Percentiles rank a stretch among this genome's conserved stretches.
These are phyloP conservation scores for Metridium senile DNA, from an alignment of 92 coral and sea anemone genomes.

Conservation along the genomic window DNA sequence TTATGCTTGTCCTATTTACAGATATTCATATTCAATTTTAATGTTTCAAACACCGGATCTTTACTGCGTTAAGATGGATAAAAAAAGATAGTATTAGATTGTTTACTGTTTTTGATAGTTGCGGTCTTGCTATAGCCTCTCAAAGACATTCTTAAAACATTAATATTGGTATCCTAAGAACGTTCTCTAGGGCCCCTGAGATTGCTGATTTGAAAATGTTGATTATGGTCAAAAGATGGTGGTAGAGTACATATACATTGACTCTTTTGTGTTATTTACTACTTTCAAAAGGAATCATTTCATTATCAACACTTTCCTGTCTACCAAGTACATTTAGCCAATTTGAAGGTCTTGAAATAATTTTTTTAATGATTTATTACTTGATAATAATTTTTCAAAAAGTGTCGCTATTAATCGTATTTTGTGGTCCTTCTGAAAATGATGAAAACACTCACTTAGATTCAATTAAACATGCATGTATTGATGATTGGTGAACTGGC, in stretches of 20 bases:
- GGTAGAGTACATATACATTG: not conserved
- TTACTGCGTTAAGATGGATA: not conserved
- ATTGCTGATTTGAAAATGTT: not conserved
- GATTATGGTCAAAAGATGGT: not conserved
- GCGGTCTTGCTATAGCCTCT: not conserved
- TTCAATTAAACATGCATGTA: slow-evolving; percentile 87
- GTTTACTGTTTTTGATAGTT: not conserved
- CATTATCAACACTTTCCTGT: not conserved
- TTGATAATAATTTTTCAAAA: not conserved
- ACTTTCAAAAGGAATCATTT: slow-evolving; percentile 56
- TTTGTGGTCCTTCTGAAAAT: slow-evolving; percentile 12
- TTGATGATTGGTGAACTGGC: slow-evolving; percentile 64
- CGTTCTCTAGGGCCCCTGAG: not conserved
- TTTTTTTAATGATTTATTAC: not conserved
- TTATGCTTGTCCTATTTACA: not conserved
- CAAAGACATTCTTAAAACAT: slow-evolving; percentile 9
- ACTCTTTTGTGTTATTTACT: slow-evolving; percentile 52
- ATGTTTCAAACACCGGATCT: too few species aligned
- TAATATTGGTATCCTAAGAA: not conserved
- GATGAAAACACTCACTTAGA: slow-evolving; percentile 72
- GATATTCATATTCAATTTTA: not conserved
- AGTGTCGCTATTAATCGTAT: slow-evolving; percentile 17
- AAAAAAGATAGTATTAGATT: not conserved
- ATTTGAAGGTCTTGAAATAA: slow-evolving; percentile 4
- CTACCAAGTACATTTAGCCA: not conserved